Conservation (phyloP, 1,140 invertebrate species). For the Drosophila willistoni region DNA sequence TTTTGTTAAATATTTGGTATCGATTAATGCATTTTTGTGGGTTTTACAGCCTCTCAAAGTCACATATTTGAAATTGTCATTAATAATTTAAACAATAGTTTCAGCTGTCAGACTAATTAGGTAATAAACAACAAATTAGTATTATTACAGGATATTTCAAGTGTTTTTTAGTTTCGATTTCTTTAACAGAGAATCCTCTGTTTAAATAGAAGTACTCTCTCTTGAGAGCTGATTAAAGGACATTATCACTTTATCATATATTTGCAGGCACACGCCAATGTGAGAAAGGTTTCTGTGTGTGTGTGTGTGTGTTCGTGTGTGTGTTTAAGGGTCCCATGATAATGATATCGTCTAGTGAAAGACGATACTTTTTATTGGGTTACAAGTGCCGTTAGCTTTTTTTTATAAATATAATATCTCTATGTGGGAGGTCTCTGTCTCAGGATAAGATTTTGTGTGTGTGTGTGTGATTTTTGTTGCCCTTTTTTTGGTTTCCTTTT, state of each 20-base stretch:
- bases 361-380: slow-evolving; percentile 48
- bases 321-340: neutral
- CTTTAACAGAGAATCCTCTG: no score
- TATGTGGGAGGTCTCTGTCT: slow-evolving; percentile 40
- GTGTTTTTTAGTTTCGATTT: no score
- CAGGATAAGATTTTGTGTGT: slow-evolving; percentile 3
- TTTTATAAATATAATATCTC: slow-evolving; percentile 6
- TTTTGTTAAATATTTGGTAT: no score
- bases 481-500: neutral
- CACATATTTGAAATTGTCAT: no score
- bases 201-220: no score
- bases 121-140: no score
- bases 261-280: slow-evolving; percentile 70
- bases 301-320: no score
- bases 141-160: no score
- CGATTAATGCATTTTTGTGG: no score
- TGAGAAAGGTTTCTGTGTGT: slow-evolving; percentile 65
- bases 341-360: slow-evolving; percentile 29
- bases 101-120: no score
- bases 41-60: no score
- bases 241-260: neutral
- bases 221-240: neutral
- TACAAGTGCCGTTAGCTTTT: slow-evolving; percentile 59
- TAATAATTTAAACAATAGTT: no score
- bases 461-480: neutral